phyloP scores from a whole-genome alignment of 1,140 invertebrate genomes.

The Ceratina calcarata region DNA sequence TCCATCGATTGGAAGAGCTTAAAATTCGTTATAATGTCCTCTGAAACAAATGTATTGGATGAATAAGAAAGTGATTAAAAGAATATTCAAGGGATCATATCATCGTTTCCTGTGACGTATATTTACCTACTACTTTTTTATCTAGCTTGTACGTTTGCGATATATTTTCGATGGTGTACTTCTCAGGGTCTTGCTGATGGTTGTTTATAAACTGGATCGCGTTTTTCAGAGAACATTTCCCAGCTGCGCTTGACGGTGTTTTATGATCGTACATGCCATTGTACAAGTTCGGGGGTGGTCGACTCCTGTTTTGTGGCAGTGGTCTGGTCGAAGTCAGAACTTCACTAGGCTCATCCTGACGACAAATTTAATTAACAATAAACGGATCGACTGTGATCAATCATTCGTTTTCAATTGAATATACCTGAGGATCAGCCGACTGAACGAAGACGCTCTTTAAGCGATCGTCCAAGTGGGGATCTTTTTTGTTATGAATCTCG shows the following conservation, averaged over 20 bases:
- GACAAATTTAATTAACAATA: background rate
- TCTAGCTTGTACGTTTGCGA: conserved; percentile 85
- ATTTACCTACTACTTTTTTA: conserved; percentile 82
- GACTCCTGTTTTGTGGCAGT: conserved; percentile 78
- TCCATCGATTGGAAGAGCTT: background rate
- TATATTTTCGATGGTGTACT: conserved; percentile 82
- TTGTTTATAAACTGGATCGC: conserved; percentile 82
- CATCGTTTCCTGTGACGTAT: conserved; percentile 10
- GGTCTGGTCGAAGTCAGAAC: conserved; percentile 44
- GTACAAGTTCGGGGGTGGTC: conserved; percentile 70
- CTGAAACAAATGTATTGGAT: conserved; percentile 41
- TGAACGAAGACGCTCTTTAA: conserved; percentile 87
- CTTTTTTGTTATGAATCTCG: conserved; percentile 82
- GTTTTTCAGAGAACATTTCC: conserved; percentile 75
- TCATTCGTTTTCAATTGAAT: conserved; percentile 40
- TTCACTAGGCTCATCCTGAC: background rate
- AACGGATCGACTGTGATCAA: conserved; percentile 21
- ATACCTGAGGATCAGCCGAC: conserved; percentile 80
- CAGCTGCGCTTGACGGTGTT: conserved; percentile 62
- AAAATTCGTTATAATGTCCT: conserved; percentile 43
- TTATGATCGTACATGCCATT: conserved; percentile 58
- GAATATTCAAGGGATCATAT: too few relatives aligned
- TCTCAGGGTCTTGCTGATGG: conserved; percentile 82
- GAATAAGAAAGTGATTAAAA: background rate
- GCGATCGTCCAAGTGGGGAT: conserved; percentile 81